Evolutionary conservation across 2,888 invertebrate species (phyloP), one percentile per base, ranked within the genome.

Genomic region (Drosophila setosimentum): DNA sequence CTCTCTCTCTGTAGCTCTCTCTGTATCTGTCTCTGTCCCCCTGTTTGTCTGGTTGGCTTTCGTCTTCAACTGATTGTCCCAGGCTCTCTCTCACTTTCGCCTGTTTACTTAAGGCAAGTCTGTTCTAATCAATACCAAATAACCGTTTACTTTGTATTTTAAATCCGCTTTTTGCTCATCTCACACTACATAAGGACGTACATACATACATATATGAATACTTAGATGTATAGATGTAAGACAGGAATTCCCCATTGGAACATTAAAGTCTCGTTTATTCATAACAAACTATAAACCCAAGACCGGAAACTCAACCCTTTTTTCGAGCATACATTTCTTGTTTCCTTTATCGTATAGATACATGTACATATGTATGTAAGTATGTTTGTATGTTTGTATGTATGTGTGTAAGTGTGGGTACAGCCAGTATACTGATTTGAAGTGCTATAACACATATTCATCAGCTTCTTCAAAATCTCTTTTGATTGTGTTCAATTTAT

Each of bases 221-320:
- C 65, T 58, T 72, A 30, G 57, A 57, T 29, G 24, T n/a, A 55
- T 72, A 30, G 21, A 42, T 29, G 54, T 37, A 55, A 45, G 45
- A 24, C 24, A 24, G 45, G 21, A 82, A 91, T 92, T 92, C 91
- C 92, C 91, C 83, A 84, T 86, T 92, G 91, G 91, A 90, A 91
- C 92, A 92, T 92, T 92, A 92, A 92, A 92, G 91, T 83, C 91
- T 86, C 92, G 92, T 92, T 91, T 90, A 85, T 83, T 75, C 62
- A 62, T 49, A 61, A 62, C 45, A 73, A 78, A 77, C 78, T 74
- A 81, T 68, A 58, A 53, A 64, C 66, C 60, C 32, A 48, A 42
- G 63, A 65, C 62, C 65, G 35, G 60, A 68, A 63, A 59, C 78
- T 76, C 64, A 87, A 89, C 91, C 83, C 87, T 71, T 85, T 76